Base-by-base conservation (phyloP, 2,113 vertebrate genomes). In the Alligator mississippiensis region DNA sequence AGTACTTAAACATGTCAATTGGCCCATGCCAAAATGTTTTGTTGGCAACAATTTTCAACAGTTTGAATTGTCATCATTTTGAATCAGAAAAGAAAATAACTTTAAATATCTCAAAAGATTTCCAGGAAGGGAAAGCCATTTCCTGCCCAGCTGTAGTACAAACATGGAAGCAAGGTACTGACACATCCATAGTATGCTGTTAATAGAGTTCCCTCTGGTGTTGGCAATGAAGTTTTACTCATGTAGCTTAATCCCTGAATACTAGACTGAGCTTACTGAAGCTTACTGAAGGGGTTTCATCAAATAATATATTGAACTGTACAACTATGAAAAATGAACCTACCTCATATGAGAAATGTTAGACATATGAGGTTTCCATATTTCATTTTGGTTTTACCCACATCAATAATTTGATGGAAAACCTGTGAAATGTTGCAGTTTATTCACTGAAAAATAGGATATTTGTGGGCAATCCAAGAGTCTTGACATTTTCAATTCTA, bases 201-300 rank as follows among this genome's bases (percentile, higher is more conserved):
- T 92, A 90, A 87, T 95, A 95, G 84, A 93, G 77, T 85, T 97
- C 91, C 90, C 89, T 92, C 82, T 92, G 92, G 90, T 92, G 82
- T 82, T 92, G 91, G 87, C 68, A 63, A 1, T 66, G 74, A 81
- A 90, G 57, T 3, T 2, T 10, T 63, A 64, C 90, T 82, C 19
- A 28, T 62, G 19, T 81, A 80, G 34, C 63, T 87, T 77, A 85
- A 81, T 79, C 80, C 18, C 58, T 47, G 76, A 57, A 28, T 28
- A 61, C 75, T 70, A 77, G 58, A 47, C 47, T 47, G 47, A 66
- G 28, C 28, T 66, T n/a, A 14, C 64, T n/a, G n/a, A 28, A 66
- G 13, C 64, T n/a, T 5, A 4, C 17, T 66, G 22, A 66, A 66
- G n/a, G 15, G 64, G 47, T 47, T 47, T 66, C 14, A 28, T n/a